phyloP scores from a whole-genome alignment of 2,888 invertebrate species.

The Gisinianus flammeolus region DNA sequence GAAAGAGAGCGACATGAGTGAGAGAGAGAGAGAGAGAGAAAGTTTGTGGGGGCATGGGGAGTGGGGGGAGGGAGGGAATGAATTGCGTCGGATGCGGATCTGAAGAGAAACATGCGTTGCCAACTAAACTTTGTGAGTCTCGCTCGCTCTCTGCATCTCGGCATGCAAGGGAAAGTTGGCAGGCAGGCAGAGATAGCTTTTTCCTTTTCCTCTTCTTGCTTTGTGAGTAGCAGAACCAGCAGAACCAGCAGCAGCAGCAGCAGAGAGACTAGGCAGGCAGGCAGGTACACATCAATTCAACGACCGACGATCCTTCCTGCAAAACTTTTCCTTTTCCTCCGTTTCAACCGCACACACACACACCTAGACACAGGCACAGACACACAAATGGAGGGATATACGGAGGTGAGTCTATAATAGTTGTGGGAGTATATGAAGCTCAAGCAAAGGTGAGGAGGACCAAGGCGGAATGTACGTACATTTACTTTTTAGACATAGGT shows the following conservation, averaged over 20 bases:
- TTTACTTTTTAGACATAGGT: too few species aligned
- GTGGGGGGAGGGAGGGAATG: background rate
- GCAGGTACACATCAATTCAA: background rate
- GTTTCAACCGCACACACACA: background rate
- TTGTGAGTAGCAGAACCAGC: too few species aligned
- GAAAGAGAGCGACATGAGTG: background rate
- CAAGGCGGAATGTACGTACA: too few species aligned
- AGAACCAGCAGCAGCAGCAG: too few species aligned
- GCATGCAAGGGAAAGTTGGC: slow-evolving; percentile 16
- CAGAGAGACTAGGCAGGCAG: background rate
- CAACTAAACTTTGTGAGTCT: background rate
- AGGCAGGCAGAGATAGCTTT: slow-evolving; percentile 4
- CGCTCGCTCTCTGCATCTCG: background rate
- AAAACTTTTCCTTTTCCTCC: background rate
- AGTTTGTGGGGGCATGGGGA: background rate
- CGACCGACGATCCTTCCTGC: background rate
- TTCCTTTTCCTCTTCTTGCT: too few species aligned
- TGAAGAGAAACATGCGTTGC: slow-evolving; percentile 32
- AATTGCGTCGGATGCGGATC: slow-evolving; percentile 32
- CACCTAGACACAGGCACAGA: background rate
- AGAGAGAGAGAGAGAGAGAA: background rate
- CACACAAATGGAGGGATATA: too few species aligned
- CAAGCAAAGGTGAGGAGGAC: too few species aligned
- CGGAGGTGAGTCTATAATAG: too few species aligned
- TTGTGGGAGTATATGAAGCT: too few species aligned